These are phyloP conservation scores for Clarias macrocephalus DNA, from an alignment of 2,113 vertebrate species.

Conservation along the genomic window DNA sequence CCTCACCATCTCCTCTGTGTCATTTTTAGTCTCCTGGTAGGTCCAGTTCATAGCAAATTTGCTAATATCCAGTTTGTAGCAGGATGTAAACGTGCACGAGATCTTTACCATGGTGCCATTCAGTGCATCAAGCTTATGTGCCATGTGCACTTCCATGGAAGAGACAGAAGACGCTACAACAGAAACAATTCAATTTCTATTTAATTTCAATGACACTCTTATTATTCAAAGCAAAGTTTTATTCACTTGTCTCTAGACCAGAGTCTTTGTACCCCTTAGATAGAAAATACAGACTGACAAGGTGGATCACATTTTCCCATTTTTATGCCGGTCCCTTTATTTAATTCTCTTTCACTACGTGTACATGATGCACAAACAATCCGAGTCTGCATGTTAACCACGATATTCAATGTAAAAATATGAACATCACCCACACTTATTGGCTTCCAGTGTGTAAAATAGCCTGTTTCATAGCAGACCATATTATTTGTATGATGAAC, in stretches of 20 bases:
- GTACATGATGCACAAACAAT: not conserved
- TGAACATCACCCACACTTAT: not conserved
- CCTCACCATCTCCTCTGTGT: slow-evolving; percentile 87
- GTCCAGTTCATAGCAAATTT: slow-evolving; percentile 97
- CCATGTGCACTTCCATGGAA: slow-evolving; percentile 85
- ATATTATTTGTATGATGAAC: not conserved
- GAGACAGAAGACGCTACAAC: slow-evolving; percentile 62
- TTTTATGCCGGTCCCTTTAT: not conserved
- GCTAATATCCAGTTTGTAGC: slow-evolving; percentile 87
- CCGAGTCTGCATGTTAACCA: not conserved
- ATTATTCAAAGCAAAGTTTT: not conserved
- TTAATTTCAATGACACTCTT: not conserved
- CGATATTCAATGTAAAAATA: not conserved
- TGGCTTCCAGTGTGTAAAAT: not conserved
- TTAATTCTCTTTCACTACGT: too few relatives aligned
- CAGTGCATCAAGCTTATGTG: slow-evolving; percentile 74
- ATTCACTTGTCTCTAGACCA: not conserved
- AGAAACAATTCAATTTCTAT: not conserved
- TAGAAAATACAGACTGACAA: not conserved
- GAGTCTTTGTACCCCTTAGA: not conserved
- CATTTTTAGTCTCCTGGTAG: slow-evolving; percentile 83
- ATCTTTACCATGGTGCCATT: slow-evolving; percentile 87
- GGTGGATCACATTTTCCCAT: not conserved
- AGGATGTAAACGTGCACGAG: slow-evolving; percentile 90
- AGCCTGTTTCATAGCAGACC: not conserved